Evolutionary conservation across 2,797 vertebrate genomes (phyloP), one percentile per base, ranked within the genome.

Genomic region (Manis pentadactyla): DNA sequence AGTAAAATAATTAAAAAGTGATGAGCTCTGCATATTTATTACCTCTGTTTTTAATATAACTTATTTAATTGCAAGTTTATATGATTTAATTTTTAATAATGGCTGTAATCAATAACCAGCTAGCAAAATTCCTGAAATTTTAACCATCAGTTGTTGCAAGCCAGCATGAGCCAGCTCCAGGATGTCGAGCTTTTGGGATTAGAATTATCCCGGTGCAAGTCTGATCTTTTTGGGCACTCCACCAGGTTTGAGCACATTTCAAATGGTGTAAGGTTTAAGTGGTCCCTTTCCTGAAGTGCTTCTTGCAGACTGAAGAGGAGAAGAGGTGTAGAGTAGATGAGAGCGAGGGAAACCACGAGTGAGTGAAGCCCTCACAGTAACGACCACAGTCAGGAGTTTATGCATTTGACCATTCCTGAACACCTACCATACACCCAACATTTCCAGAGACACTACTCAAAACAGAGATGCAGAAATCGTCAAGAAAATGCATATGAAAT

Each of bases 71-170:
- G 2, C 39, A n/a, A 29, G 34, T 39, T 68, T 37, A 51, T 59
- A 31, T 37, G 51, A 71, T 51, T 90, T 87, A 78, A 61, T 89
- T 81, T 96, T 90, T 55, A 77, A 27, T 49, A 51, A 86, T 83
- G 61, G 23, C 77, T 51, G 0, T 53, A 29, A 68, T 93, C 57
- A 84, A 37, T 78, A 78, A 37, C 10, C 39, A 79, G 19, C 64
- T 87, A 87, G 71, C 46, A 66, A 53, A 73, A 55, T 53, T 83
- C 51, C 83, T 79, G 15, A 68, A 61, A n/a, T 94, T 61, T 55
- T 63, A n/a, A 34, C 64, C 51, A 25, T 46, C 34, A 25, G 57
- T 51, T 39, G 7, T 66, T 37, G 4, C 11, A 51, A 69, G 63
- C 39, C 39, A 14, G 23, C 11, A 5, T 27, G 42, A 42, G 39